Percentiles rank a stretch among this genome's conserved stretches.
phyloP scores from a whole-genome alignment of 2,888 invertebrate genomes.

The Liposcelis brunnea region DNA sequence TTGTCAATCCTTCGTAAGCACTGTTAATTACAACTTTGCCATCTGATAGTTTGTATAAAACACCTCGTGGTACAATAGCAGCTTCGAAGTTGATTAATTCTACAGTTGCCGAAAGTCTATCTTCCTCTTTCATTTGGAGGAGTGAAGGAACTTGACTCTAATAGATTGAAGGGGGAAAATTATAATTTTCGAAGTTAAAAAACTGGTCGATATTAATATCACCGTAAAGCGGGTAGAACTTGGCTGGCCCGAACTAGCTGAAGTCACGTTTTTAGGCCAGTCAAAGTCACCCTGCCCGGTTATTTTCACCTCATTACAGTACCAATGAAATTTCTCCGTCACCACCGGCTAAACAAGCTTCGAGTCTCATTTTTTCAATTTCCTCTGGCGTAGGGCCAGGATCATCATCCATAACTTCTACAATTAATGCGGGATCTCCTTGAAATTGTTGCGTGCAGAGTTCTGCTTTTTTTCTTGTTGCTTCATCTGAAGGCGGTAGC shows the following conservation, averaged over 20 bases:
- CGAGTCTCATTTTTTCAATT: not conserved
- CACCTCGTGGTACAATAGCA: slow-evolving; percentile 27
- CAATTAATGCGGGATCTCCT: slow-evolving; percentile 12
- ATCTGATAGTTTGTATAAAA: slow-evolving; percentile 36
- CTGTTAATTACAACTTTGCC: slow-evolving; percentile 54
- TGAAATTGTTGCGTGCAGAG: slow-evolving; percentile 7
- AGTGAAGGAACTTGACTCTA: not conserved
- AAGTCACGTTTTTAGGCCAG: no score
- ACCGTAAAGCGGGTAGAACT: no score
- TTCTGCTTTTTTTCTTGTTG: not conserved
- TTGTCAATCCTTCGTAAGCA: slow-evolving; percentile 46
- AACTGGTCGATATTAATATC: no score
- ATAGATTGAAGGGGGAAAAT: not conserved
- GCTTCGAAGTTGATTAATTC: slow-evolving; percentile 22
- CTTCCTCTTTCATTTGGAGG: slow-evolving; percentile 20
- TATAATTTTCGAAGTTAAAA: no score
- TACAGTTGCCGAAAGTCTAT: slow-evolving; percentile 19
- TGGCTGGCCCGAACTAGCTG: no score
- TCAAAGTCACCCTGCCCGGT: no score
- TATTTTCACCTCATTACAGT: no score
- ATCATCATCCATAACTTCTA: slow-evolving; percentile 1
- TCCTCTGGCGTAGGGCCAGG: not conserved
- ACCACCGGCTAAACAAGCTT: no score
- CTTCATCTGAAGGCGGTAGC: slow-evolving; percentile 7
- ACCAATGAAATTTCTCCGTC: not conserved